Base-by-base conservation (phyloP, 2,113 vertebrate genomes). In the Catharus bicknelli region DNA sequence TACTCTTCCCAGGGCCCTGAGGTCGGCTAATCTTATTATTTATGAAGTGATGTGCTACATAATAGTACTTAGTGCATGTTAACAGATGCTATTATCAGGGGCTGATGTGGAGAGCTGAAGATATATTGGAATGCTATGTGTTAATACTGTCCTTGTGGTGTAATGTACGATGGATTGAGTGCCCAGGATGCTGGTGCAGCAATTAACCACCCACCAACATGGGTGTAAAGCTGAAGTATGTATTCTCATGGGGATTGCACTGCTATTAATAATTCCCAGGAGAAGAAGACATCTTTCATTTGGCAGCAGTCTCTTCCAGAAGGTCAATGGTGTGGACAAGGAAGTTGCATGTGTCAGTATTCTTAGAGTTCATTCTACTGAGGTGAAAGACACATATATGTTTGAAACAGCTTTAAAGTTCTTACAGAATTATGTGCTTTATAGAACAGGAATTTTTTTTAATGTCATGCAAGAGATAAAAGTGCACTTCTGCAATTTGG, bases 11-110 rank as follows among this genome's bases (percentile, higher is more conserved):
- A 97, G 97, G 98, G 98, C 98, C 98, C 98, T 93, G 98, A 99
- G 99, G 98, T 99, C 98, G 96, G 98, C 98, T 99, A 99, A 99
- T 99, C 99, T 98, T 99, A 99, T 99, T 99, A 99, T 99, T 99
- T 99, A 99, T 99, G 99, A 99, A 99, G 98, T 99, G 99, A 99
- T 99, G 99, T 98, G 99, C 98, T 99, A 98, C 99, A 99, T 99
- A 99, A 99, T 98, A 98, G 99, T 99, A 98, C 99, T 99, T 99
- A 99, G 98, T 96, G 98, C 98, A 98, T 99, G 99, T 99, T 99
- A 99, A 99, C 99, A 99, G 99, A 99, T 98, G 99, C 99, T 99
- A 99, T 99, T 99, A 99, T 99, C 99, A 99, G 98, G 97, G 98
- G 97, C 98, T 97, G 98, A 98, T 98, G 98, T 97, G 95, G 97